These are phyloP conservation scores for Notarius lentiginosus DNA, from an alignment of 2,113 vertebrate genomes.

Conservation along the genomic window DNA sequence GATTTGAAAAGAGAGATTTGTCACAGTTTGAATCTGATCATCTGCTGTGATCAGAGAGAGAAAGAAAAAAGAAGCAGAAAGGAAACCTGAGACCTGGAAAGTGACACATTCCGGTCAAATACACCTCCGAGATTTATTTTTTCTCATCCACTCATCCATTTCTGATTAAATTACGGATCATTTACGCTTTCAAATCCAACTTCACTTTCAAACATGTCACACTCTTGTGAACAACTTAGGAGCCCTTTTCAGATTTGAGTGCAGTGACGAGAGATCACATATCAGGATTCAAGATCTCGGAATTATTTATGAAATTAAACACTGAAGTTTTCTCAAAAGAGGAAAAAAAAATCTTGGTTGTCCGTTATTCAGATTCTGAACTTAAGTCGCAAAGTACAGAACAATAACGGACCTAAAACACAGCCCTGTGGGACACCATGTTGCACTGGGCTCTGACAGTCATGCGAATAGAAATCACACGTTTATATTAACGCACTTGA, in stretches of 20 bases:
- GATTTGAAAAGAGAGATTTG: conserved; percentile 11
- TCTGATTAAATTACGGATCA: neutral
- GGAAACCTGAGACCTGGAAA: neutral
- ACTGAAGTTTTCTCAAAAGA: neutral
- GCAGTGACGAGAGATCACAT: neutral
- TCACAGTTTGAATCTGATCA: conserved; percentile 46
- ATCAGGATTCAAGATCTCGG: neutral
- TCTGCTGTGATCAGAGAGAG: conserved; percentile 13
- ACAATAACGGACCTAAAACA: neutral
- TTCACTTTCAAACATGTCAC: neutral
- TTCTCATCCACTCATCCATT: neutral
- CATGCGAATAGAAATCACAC: neutral
- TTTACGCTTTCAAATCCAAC: neutral
- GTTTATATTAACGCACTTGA: neutral
- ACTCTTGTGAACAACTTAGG: neutral
- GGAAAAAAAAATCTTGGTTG: neutral
- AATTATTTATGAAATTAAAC: neutral
- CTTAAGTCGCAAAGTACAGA: neutral
- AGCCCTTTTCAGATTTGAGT: neutral
- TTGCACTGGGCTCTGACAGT: neutral
- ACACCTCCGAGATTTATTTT: neutral
- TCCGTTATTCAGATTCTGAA: neutral
- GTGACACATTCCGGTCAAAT: neutral
- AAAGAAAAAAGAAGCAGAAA: neutral
- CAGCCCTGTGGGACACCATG: neutral